These are phyloP conservation scores for Hybognathus amarus DNA, from an alignment of 2,797 vertebrate genomes.

Conservation along the genomic window DNA sequence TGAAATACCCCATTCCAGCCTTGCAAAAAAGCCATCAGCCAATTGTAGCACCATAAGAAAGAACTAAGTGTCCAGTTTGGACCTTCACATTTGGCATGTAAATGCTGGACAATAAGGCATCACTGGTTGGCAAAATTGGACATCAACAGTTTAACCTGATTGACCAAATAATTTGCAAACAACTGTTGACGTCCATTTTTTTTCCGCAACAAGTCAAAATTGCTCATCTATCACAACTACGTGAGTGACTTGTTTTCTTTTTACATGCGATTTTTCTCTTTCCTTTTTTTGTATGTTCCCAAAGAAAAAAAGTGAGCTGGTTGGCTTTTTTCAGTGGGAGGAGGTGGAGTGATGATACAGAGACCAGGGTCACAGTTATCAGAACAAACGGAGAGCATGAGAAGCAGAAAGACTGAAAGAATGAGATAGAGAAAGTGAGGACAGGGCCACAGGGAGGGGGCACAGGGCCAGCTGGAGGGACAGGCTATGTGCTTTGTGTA, in stretches of 20 bases:
- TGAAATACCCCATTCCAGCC: slow-evolving; percentile 60
- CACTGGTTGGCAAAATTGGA: not conserved
- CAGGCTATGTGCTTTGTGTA: slow-evolving; percentile 58
- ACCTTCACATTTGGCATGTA: slow-evolving; percentile 18
- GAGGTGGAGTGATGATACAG: slow-evolving; percentile 46
- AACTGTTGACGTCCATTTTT: not conserved
- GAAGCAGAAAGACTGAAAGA: slow-evolving; percentile 61
- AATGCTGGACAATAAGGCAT: not conserved
- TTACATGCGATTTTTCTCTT: not conserved
- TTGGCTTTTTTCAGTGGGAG: slow-evolving; percentile 4
- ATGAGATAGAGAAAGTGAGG: slow-evolving; percentile 15
- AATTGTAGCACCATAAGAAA: slow-evolving; percentile 61
- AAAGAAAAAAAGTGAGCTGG: slow-evolving; percentile 34
- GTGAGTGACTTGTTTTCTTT: not conserved
- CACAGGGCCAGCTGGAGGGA: slow-evolving; percentile 45
- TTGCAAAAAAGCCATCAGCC: slow-evolving; percentile 62
- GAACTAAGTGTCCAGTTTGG: slow-evolving; percentile 36
- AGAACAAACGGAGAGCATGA: slow-evolving; percentile 49
- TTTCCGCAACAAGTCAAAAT: not conserved
- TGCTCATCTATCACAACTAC: not conserved
- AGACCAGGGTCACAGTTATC: slow-evolving; percentile 37
- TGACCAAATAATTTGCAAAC: too few species aligned
- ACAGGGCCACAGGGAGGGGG: slow-evolving; percentile 23
- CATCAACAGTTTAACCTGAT: too few species aligned
- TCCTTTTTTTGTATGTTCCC: not conserved